Percentiles rank a stretch among this genome's conserved stretches.
Conservation (phyloP, 2,888 invertebrate species). For the Athripsodes cinereus region DNA sequence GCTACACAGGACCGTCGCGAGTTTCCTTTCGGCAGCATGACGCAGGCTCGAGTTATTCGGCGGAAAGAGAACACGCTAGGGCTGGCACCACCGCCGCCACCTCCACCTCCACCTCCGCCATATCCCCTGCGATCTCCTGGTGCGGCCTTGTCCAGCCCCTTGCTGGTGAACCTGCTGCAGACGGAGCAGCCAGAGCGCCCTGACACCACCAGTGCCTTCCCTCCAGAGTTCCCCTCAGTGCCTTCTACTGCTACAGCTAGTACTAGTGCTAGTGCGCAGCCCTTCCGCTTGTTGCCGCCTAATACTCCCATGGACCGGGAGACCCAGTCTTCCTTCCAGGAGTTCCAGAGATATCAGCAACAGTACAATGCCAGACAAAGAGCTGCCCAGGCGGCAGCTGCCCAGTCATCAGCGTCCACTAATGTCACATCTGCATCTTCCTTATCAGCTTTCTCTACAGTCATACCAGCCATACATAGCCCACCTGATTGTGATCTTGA, state of each 20-base stretch:
- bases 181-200: slow-evolving; percentile 47
- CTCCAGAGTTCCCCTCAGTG: slow-evolving; percentile 28
- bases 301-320: slow-evolving; percentile 55
- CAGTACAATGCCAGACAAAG: slow-evolving; percentile 56
- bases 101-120: slow-evolving; percentile 30
- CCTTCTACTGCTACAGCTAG: slow-evolving; percentile 29
- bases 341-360: slow-evolving; percentile 58
- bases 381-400: slow-evolving; percentile 36
- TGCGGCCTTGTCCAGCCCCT: slow-evolving; percentile 79
- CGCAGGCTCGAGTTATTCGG: slow-evolving; percentile 80
- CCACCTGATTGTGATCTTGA: slow-evolving; percentile 55
- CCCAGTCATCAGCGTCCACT: slow-evolving; percentile 1
- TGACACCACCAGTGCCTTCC: slow-evolving; percentile 30
- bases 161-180: slow-evolving; percentile 86
- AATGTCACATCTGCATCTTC: neutral
- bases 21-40: slow-evolving; percentile 89
- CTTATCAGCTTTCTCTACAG: neutral
- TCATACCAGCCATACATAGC: slow-evolving; percentile 38
- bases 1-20: slow-evolving; percentile 54
- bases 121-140: slow-evolving; percentile 37
- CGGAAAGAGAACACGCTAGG: slow-evolving; percentile 59
- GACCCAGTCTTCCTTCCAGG: slow-evolving; percentile 57
- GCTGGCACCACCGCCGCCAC: slow-evolving; percentile 29
- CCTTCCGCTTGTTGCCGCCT: slow-evolving; percentile 31
- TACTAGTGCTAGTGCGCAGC: too few relatives aligned